Conservation (phyloP, 2,888 invertebrate genomes). For the Drosophila neutralis region DNA sequence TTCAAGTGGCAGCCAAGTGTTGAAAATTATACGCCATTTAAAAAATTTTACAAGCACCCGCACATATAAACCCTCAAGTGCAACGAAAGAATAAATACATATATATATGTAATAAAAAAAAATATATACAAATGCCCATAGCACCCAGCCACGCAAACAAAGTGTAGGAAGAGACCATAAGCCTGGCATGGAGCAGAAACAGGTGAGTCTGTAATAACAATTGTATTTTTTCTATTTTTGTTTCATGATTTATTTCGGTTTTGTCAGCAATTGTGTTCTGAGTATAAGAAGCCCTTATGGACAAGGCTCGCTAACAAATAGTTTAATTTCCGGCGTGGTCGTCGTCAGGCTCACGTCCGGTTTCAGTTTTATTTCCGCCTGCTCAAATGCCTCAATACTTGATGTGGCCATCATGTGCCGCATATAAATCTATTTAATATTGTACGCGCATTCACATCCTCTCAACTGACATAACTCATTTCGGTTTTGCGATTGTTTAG, state of each 20-base stretch:
- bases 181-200: not conserved
- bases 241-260: conserved; percentile 37
- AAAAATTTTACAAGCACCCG: conserved; percentile 40
- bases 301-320: conserved; percentile 59
- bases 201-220: conserved; percentile 22
- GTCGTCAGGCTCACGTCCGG: conserved; percentile 70
- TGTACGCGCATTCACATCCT: conserved; percentile 30
- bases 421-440: conserved; percentile 60
- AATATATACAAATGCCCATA: not conserved
- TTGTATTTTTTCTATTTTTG: conserved; percentile 4
- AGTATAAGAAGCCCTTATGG: not conserved
- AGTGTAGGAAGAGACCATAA: conserved; percentile 5
- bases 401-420: conserved; percentile 34
- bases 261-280: conserved; percentile 37
- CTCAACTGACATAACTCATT: conserved; percentile 46
- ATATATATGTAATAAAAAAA: not conserved
- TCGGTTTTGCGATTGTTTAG: conserved; percentile 20
- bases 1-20: conserved; percentile 51
- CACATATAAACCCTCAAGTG: conserved; percentile 21
- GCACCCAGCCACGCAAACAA: not conserved
- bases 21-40: conserved; percentile 41
- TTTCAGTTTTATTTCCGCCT: conserved; percentile 77
- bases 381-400: conserved; percentile 16
- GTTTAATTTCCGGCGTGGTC: conserved; percentile 76
- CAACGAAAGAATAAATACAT: not conserved